These are phyloP conservation scores for Cacoxenus indagator DNA, from an alignment of 2,888 invertebrate species.

Conservation along the genomic window DNA sequence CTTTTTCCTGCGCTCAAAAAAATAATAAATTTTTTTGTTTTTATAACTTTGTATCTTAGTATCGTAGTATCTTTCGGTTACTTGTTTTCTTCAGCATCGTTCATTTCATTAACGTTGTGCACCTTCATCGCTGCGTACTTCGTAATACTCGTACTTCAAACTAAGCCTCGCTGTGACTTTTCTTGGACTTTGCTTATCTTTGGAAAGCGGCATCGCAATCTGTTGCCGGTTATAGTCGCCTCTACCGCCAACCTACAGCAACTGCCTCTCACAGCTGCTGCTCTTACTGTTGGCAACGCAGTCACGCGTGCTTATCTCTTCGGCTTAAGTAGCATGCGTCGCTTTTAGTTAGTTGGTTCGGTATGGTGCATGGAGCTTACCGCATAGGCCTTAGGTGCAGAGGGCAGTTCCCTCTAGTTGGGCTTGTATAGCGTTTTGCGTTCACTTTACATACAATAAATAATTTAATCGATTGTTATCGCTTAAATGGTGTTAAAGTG, in stretches of 20 bases:
- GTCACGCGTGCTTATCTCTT: not conserved
- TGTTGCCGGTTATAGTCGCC: not conserved
- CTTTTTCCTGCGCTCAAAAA: constrained; percentile 51
- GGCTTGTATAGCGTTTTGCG: not conserved
- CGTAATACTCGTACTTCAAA: not conserved
- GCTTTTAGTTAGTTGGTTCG: constrained; percentile 33
- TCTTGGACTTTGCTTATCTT: constrained; percentile 58
- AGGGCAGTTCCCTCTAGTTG: constrained; percentile 11
- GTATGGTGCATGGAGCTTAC: constrained; percentile 43
- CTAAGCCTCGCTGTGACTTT: constrained; percentile 31
- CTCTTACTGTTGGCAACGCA: not conserved
- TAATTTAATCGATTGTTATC: constrained; percentile 55
- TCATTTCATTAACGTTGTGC: constrained; percentile 7
- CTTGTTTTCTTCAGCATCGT: not conserved
- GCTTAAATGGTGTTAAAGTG: constrained; percentile 64
- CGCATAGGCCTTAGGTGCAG: not conserved
- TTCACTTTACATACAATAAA: constrained; percentile 15
- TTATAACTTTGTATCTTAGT: constrained; percentile 52
- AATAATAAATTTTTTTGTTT: constrained; percentile 30
- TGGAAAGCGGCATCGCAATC: constrained; percentile 38
- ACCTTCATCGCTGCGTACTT: constrained; percentile 46
- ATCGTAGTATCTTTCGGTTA: constrained; percentile 13
- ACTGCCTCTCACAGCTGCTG: not conserved
- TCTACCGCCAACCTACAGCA: not conserved
- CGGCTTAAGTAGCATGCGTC: not conserved